Evolutionary conservation across 2,797 vertebrate species (phyloP).

Genomic region (Moxostoma hubbsi): DNA sequence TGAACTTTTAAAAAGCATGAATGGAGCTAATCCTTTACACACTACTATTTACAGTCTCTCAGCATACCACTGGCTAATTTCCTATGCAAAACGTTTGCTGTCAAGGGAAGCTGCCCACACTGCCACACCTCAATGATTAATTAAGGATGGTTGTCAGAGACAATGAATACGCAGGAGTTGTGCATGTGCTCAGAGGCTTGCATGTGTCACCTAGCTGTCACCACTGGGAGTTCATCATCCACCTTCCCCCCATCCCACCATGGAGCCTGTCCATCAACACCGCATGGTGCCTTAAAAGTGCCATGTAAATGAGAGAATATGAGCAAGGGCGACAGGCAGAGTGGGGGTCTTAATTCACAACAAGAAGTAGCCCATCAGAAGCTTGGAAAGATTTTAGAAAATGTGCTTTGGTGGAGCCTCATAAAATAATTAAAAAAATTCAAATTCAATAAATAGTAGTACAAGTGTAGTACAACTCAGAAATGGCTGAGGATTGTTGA

Average conservation of each 20-base stretch:
- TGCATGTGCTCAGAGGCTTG: conserved; percentile 55
- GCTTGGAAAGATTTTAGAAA: not conserved
- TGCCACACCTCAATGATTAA: conserved; percentile 50
- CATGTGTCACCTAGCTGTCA: conserved; percentile 61
- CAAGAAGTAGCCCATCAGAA: not conserved
- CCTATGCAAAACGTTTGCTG: conserved; percentile 24
- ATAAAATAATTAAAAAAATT: too few relatives aligned
- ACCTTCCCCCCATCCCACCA: conserved; percentile 44
- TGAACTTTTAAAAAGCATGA: not conserved
- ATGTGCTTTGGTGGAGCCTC: not conserved
- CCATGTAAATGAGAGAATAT: conserved; percentile 52
- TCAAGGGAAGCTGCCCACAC: conserved; percentile 41
- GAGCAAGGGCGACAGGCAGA: conserved; percentile 41
- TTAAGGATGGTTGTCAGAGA: conserved; percentile 59
- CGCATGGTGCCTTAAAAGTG: conserved; percentile 54
- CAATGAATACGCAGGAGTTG: conserved; percentile 49
- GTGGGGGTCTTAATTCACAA: conserved; percentile 67
- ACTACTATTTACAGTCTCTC: not conserved
- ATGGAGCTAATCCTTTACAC: not conserved
- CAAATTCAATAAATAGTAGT: too few relatives aligned
- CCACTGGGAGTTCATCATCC: conserved; percentile 58
- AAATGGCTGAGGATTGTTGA: too few relatives aligned
- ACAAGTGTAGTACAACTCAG: too few relatives aligned
- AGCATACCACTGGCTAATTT: conserved; percentile 20
- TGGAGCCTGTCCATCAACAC: conserved; percentile 59